Evolutionary conservation across 1,140 invertebrate genomes (phyloP).

Genomic region (Scaptodrosophila lebanonensis): DNA sequence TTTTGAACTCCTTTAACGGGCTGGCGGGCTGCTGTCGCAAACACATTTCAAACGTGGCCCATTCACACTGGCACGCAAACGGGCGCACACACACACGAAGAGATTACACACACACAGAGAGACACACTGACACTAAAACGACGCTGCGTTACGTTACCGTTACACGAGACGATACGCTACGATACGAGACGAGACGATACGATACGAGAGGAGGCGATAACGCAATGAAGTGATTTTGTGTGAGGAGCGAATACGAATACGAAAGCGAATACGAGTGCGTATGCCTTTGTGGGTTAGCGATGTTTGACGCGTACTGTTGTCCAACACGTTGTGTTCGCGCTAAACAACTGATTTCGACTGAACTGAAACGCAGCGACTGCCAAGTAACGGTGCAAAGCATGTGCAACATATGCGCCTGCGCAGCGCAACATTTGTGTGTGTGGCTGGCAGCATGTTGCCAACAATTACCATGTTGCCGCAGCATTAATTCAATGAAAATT

Average conservation of each 20-base stretch:
- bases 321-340: constrained; percentile 64
- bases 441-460: constrained; percentile 14
- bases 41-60: background rate
- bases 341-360: constrained; percentile 36
- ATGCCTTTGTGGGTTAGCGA: background rate
- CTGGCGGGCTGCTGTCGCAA: too few species aligned
- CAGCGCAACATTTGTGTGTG: background rate
- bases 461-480: constrained; percentile 54
- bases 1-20: background rate
- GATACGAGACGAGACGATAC: background rate
- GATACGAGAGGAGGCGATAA: background rate
- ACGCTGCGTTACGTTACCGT: background rate
- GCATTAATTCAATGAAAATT: constrained; percentile 67
- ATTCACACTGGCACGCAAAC: background rate
- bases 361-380: too few species aligned
- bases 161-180: background rate
- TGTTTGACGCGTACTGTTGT: too few species aligned
- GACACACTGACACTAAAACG: background rate
- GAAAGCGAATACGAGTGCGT: background rate
- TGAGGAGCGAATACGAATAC: background rate
- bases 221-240: too few species aligned
- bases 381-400: too few species aligned
- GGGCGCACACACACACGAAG: background rate
- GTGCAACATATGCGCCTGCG: constrained; percentile 35
- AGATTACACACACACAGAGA: too few species aligned